Conservation (phyloP, 2,797 vertebrate genomes). For the Pangasius macronema region DNA sequence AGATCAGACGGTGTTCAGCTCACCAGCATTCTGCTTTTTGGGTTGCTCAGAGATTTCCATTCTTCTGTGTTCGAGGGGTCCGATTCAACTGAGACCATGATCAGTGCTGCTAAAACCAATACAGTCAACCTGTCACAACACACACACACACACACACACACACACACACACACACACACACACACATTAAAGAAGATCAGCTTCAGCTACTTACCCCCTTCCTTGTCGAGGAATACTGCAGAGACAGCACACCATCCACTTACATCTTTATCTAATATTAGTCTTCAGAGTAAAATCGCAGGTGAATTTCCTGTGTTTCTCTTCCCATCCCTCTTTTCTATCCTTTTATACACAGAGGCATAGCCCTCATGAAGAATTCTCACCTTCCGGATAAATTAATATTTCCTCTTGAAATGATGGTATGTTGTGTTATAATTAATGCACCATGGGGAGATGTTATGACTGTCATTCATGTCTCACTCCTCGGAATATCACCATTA, state of each 20-base stretch:
- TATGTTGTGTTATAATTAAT: slow-evolving; percentile 38
- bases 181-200: slow-evolving; percentile 8
- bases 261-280: slow-evolving; percentile 36
- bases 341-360: slow-evolving; percentile 44
- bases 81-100: slow-evolving; percentile 46
- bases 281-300: slow-evolving; percentile 5
- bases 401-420: slow-evolving; percentile 35
- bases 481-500: slow-evolving; percentile 29
- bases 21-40: slow-evolving; percentile 63
- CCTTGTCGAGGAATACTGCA: too few relatives aligned
- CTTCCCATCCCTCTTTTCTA: background rate
- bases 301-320: slow-evolving; percentile 5
- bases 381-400: slow-evolving; percentile 29
- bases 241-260: slow-evolving; percentile 13
- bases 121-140: slow-evolving; percentile 47
- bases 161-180: slow-evolving; percentile 10
- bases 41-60: slow-evolving; percentile 62
- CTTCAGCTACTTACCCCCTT: background rate
- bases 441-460: background rate
- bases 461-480: slow-evolving; percentile 18
- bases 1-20: slow-evolving; percentile 30
- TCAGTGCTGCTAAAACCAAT: slow-evolving; percentile 45
- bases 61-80: slow-evolving; percentile 56
- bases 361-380: slow-evolving; percentile 15
- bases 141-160: slow-evolving; percentile 5